Evolutionary conservation across 2,113 vertebrate genomes (phyloP).

Genomic region (Chelonoidis abingdonii): DNA sequence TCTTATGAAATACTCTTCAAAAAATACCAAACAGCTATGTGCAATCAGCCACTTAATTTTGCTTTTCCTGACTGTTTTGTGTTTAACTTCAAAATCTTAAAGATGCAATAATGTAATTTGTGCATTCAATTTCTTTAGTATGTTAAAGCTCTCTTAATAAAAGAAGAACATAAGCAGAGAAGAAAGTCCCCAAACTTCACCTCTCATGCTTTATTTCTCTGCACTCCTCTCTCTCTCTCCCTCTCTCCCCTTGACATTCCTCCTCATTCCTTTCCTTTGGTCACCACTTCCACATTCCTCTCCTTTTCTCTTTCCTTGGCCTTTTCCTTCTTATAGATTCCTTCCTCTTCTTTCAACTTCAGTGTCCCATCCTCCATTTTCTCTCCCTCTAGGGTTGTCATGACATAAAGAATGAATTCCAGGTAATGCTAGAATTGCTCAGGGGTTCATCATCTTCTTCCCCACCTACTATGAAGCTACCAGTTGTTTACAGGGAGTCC

Average conservation of each 20-base stretch:
- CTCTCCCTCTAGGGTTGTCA: neutral
- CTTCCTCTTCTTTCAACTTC: neutral
- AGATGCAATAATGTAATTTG: neutral
- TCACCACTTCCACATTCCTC: neutral
- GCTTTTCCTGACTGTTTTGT: neutral
- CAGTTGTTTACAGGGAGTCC: fast-evolving
- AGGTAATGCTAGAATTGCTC: fast-evolving
- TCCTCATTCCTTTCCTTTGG: no score
- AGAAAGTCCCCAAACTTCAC: neutral
- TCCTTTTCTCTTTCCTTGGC: neutral
- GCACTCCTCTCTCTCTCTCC: neutral
- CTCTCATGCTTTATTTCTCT: neutral
- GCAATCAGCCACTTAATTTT: neutral
- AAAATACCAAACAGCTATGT: neutral
- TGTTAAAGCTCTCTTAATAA: no score
- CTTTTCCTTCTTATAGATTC: neutral
- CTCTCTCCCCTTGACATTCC: no score
- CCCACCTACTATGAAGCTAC: neutral
- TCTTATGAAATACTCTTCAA: no score
- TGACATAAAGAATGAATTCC: neutral
- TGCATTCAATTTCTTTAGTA: neutral
- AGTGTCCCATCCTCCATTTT: neutral
- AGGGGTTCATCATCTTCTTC: neutral
- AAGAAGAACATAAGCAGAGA: no score
- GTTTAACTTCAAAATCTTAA: neutral